These are phyloP conservation scores for Clinocottus analis DNA, from an alignment of 2,113 vertebrate species.

Conservation along the genomic window DNA sequence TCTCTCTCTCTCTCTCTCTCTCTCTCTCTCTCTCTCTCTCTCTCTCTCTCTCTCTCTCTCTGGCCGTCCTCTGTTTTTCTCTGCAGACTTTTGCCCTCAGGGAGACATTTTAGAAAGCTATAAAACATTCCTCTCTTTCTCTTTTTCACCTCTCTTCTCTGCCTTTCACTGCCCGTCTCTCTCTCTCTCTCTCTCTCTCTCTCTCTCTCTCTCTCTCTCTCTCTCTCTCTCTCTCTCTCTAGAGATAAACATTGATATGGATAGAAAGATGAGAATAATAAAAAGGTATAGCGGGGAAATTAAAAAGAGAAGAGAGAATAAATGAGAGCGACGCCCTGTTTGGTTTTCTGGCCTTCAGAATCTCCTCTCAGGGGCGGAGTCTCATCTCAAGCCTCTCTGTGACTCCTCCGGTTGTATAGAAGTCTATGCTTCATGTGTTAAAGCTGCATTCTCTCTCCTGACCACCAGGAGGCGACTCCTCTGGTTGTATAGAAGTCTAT, in stretches of 20 bases:
- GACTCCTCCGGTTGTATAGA: no score
- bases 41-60: conserved; percentile 10
- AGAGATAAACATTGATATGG: conserved; percentile 38
- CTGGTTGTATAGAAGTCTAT: no score
- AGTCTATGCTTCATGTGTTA: no score
- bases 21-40: conserved; percentile 38
- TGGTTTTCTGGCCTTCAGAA: not conserved
- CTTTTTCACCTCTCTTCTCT: not conserved
- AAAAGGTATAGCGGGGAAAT: not conserved
- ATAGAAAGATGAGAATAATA: conserved; percentile 22
- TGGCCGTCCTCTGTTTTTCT: no score
- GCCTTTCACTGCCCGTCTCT: not conserved
- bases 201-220: not conserved
- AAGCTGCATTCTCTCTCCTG: no score
- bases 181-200: not conserved
- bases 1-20: not conserved
- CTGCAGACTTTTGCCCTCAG: conserved; percentile 32
- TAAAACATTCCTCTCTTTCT: conserved; percentile 36
- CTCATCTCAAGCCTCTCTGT: no score
- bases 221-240: conserved; percentile 8
- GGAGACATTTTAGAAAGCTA: conserved; percentile 54
- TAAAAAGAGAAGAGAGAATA: not conserved
- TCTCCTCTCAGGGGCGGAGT: not conserved
- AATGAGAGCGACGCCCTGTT: not conserved
- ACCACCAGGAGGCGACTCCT: no score